Evolutionary conservation across 2,113 vertebrate genomes (phyloP).

Genomic region (Dipodomys spectabilis): DNA sequence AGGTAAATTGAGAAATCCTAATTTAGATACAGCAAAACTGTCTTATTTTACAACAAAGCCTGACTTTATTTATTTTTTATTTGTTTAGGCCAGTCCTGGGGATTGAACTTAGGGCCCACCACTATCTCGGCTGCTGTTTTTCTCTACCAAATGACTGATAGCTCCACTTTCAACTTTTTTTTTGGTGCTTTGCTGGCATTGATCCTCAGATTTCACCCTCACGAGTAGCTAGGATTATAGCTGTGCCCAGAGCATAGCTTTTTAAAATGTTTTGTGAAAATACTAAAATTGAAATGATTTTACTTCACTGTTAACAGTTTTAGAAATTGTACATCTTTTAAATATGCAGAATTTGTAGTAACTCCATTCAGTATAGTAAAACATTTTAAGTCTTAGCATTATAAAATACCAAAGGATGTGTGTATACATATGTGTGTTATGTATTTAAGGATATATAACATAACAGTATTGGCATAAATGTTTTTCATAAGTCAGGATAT

Average conservation of each 20-base stretch:
- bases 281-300: slow-evolving; percentile 34
- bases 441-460: background rate
- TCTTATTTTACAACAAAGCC: slow-evolving; percentile 51
- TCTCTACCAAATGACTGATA: no score
- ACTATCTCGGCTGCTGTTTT: no score
- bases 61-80: background rate
- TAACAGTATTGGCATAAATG: background rate
- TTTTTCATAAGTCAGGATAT: slow-evolving; percentile 34
- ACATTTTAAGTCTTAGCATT: slow-evolving; percentile 2
- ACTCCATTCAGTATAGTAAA: slow-evolving; percentile 9
- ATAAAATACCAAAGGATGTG: background rate
- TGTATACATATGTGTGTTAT: background rate
- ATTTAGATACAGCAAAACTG: background rate
- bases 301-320: background rate
- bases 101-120: no score
- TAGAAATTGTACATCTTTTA: slow-evolving; percentile 8
- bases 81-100: no score
- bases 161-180: no score
- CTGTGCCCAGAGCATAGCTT: no score
- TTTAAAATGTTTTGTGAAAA: slow-evolving; percentile 61
- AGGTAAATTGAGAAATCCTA: slow-evolving; percentile 73
- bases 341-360: background rate
- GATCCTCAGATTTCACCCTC: no score
- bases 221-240: no score
- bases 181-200: no score